phyloP scores from a whole-genome alignment of 35 echinoderm and acorn worm genomes.

The Heliocidaris erythrogramma region DNA sequence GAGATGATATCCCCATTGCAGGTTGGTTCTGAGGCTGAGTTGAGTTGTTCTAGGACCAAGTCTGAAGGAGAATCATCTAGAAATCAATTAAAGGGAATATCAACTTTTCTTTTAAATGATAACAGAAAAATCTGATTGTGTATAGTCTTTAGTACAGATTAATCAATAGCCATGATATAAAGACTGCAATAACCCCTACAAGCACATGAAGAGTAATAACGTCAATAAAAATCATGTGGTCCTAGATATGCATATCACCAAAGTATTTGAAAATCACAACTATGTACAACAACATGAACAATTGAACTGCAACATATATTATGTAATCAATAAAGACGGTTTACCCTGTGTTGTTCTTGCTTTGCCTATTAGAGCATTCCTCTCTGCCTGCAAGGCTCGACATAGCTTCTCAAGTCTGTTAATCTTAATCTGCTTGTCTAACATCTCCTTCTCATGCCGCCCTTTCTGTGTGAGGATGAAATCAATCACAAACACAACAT shows the following conservation, averaged over 20 bases:
- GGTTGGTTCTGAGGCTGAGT: neutral
- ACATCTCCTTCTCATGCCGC: slow-evolving; percentile 56
- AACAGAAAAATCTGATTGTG: no score
- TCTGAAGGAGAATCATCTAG: neutral
- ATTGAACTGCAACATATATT: neutral
- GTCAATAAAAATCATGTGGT: neutral
- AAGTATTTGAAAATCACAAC: neutral
- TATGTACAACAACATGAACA: neutral
- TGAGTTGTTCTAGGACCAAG: neutral
- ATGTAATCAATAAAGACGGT: neutral
- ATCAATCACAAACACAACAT: slow-evolving; percentile 25
- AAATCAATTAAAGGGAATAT: neutral
- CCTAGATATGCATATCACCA: neutral
- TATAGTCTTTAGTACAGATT: no score
- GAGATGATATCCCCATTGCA: neutral
- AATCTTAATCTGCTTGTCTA: slow-evolving; percentile 63
- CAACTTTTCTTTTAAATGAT: no score
- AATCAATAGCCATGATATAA: no score
- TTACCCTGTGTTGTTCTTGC: slow-evolving; percentile 56
- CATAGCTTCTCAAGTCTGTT: slow-evolving; percentile 87
- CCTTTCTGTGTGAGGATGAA: slow-evolving; percentile 66
- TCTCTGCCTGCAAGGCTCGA: slow-evolving; percentile 87
- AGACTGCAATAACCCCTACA: no score
- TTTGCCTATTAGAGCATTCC: slow-evolving; percentile 85
- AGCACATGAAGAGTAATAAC: neutral